Evolutionary conservation across 2,888 invertebrate species (phyloP), one percentile per base, ranked within the genome.

Genomic region (Sturmia bella): DNA sequence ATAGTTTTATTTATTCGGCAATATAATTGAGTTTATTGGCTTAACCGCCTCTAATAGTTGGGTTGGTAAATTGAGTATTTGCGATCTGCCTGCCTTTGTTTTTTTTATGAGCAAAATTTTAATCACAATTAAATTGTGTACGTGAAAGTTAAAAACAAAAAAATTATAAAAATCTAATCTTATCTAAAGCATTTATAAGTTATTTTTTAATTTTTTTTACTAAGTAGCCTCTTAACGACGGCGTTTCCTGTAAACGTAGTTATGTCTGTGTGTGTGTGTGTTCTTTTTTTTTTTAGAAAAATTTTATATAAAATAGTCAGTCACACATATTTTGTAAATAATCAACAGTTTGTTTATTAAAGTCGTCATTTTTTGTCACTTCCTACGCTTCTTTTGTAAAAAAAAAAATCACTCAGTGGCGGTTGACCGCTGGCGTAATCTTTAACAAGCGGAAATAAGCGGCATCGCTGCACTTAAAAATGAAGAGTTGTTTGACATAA

Each of bases 401-500:
- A 48, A 48, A 32, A 64, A 64, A 37, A 48, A 54, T 41, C 43
- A 63, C 64, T 66, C 6, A 43, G 27, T 63, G 19, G 6, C 75
- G 32, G 41, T 63, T 50, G 43, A 61, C 70, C 39, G 21, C 52
- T 61, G 50, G 59, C 76, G 80, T 72, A 80, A 80, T 72, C 76
- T 72, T 61, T 56, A 66, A 43, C 73, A 69, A 81, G 73, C 77
- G 77, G 77, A 81, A 77, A 81, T 69, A 59, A 52, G 24, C 48
- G 54, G 68, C 61, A 74, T 79, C 37, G 39, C 66, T 39, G 56
- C 13, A 43, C 37, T 32, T 41, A 54, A 63, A 68, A 24, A 50
- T 11, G 37, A 57, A 13, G 21, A 21, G 17, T 24, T 13, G 24
- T 64, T 50, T 27, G 7, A 50, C 50, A 21, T 32, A 59, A 72